Evolutionary conservation across 2,888 invertebrate genomes (phyloP).

Genomic region (Lasioglossum morio): DNA sequence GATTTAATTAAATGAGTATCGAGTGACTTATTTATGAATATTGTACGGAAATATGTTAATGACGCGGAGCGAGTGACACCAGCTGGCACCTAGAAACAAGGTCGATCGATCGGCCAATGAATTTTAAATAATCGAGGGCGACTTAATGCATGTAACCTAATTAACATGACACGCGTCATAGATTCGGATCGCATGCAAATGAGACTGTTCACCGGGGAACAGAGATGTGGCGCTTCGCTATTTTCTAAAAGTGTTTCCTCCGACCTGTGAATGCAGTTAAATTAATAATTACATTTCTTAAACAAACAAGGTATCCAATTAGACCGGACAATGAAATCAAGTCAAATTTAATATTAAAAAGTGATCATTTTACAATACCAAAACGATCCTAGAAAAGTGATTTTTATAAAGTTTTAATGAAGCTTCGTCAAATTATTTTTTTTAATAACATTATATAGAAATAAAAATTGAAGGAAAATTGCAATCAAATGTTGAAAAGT

Average conservation of each 20-base stretch:
- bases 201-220: too few species aligned
- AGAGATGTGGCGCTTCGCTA: background rate
- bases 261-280: background rate
- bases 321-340: background rate
- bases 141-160: slow-evolving; percentile 55
- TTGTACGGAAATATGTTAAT: slow-evolving; percentile 40
- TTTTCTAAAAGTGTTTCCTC: background rate
- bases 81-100: slow-evolving; percentile 42
- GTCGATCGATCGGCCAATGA: slow-evolving; percentile 55
- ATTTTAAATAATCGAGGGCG: slow-evolving; percentile 54
- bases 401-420: background rate
- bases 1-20: slow-evolving; percentile 17
- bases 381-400: background rate
- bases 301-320: background rate
- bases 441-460: background rate
- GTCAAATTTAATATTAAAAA: background rate
- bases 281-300: background rate
- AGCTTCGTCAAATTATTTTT: background rate
- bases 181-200: slow-evolving; percentile 44
- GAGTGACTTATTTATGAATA: slow-evolving; percentile 45
- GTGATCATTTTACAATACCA: background rate
- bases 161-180: slow-evolving; percentile 45
- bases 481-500: background rate
- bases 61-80: slow-evolving; percentile 26
- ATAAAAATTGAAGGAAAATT: background rate